Percentiles rank a stretch among this genome's conserved stretches.
phyloP scores from a whole-genome alignment of 2,888 invertebrate species.

The Actias luna region DNA sequence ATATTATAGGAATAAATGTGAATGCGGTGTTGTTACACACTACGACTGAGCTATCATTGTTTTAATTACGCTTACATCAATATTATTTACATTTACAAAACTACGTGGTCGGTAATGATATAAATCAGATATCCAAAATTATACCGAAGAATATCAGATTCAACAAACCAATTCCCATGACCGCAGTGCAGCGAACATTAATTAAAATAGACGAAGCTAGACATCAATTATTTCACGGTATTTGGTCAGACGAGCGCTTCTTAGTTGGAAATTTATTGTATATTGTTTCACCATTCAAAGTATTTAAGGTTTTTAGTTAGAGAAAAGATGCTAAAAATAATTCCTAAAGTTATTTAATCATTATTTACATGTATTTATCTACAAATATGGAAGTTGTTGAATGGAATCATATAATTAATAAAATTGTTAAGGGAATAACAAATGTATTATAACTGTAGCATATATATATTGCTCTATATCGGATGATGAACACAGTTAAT shows the following conservation, averaged over 20 bases:
- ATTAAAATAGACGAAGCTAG: constrained; percentile 20
- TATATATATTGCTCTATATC: no score
- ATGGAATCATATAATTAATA: no score
- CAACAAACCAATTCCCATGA: constrained; percentile 18
- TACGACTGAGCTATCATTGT: no score
- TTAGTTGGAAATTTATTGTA: constrained; percentile 37
- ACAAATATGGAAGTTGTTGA: no score
- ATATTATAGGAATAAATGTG: no score
- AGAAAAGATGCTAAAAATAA: not conserved
- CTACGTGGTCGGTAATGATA: not conserved
- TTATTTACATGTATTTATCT: no score
- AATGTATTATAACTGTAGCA: no score
- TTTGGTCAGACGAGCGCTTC: constrained; percentile 36
- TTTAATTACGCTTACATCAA: not conserved
- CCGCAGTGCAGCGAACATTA: constrained; percentile 24
- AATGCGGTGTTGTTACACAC: no score
- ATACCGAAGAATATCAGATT: constrained; percentile 16
- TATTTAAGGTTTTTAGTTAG: not conserved
- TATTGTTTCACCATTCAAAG: not conserved
- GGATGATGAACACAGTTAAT: no score
- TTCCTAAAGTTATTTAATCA: no score
- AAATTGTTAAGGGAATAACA: no score
- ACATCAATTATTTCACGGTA: constrained; percentile 33
- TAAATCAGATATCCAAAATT: constrained; percentile 11
- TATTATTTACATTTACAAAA: not conserved